phyloP scores from a whole-genome alignment of 2,113 vertebrate species.

The Hyaena hyaena region DNA sequence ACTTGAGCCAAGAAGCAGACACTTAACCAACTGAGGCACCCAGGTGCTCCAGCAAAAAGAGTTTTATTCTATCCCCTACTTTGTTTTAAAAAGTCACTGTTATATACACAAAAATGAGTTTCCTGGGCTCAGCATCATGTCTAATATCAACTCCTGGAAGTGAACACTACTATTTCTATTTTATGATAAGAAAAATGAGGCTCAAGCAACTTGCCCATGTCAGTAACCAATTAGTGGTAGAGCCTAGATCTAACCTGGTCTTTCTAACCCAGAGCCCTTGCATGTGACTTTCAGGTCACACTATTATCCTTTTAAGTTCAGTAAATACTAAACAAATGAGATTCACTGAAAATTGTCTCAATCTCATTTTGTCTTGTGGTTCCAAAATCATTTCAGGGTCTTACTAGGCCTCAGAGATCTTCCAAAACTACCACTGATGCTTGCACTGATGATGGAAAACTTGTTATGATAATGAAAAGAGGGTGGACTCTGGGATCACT shows the following conservation, averaged over 20 bases:
- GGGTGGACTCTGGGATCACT: not conserved
- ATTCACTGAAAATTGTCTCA: not conserved
- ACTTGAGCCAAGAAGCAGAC: too few relatives aligned
- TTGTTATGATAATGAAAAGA: not conserved
- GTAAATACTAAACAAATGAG: not conserved
- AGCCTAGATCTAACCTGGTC: not conserved
- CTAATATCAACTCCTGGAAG: not conserved
- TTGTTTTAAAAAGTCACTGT: constrained; percentile 18
- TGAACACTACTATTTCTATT: constrained; percentile 29
- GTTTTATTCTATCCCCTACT: not conserved
- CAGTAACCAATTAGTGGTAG: constrained; percentile 9
- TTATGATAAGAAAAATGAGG: constrained; percentile 33
- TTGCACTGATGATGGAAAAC: not conserved
- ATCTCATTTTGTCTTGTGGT: not conserved
- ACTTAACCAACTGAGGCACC: too few relatives aligned
- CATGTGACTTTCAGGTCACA: not conserved
- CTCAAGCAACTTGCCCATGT: not conserved
- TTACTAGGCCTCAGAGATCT: not conserved
- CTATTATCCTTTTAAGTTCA: not conserved
- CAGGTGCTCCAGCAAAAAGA: not conserved
- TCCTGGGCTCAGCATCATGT: not conserved
- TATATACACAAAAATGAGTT: not conserved
- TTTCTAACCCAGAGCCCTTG: constrained; percentile 3
- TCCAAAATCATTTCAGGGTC: not conserved
- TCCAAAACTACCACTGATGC: not conserved